Base-by-base conservation (phyloP, 2,113 vertebrate species). In the Pholis gunnellus region DNA sequence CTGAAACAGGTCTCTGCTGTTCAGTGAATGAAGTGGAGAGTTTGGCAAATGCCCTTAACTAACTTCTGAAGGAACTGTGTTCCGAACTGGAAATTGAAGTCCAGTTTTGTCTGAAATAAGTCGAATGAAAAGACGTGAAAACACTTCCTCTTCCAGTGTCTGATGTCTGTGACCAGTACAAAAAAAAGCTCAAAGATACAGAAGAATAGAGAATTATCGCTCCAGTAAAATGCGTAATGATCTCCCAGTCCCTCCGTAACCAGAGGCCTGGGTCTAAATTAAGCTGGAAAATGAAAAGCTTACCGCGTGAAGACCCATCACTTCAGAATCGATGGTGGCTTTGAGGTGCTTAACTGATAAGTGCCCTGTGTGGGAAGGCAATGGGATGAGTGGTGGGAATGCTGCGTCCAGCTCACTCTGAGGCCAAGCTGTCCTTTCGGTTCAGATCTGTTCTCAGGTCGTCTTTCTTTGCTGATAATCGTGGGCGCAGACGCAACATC, bases 391-490 rank as follows among this genome's bases (percentile, higher is more conserved):
- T 34, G 31, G 80, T 63, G 90, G 86, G 89, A 81, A 50, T 85
- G 87, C 86, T 94, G 90, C 82, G 81, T 91, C 25, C 84, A 89
- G 83, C 84, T 88, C 57, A 79, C 76, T 69, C 66, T 79, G 85
- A 82, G 70, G 5, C 77, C 63, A 10, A 31, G 29, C 69, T 86
- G 1, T 77, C 22, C 36, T 84, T 72, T 82, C 61, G 27, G 31
- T 82, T 79, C 60, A 3, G 10, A 68, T 84, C 44, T 85, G 6
- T 82, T 79, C 50, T 89, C 70, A 64, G 82, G 61, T 87, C 25
- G 17, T 38, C 71, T 82, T 70, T 79, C 48, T 78, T 56, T 84
- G 72, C 75, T 79, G 73, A 52, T 73, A 83, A 71, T 79, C 36
- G 4, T 13, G 34, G 42, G 36, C 0, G 2, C 50, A 54, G n/a